Conservation (phyloP, 2,113 vertebrate species). For the Gymnocephalus cernua region DNA sequence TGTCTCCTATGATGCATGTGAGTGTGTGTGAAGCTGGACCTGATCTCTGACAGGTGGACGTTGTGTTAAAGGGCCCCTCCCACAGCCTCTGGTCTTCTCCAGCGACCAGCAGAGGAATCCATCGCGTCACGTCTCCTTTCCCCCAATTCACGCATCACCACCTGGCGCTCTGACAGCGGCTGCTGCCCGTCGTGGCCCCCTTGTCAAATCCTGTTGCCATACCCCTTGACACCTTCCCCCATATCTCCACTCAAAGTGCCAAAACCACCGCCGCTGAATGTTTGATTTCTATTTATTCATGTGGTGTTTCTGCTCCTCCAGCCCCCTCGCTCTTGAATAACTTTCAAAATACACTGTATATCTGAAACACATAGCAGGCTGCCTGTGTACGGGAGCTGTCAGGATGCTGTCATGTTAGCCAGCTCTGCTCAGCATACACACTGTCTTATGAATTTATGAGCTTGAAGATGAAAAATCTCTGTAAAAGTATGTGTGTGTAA, state of each 20-base stretch:
- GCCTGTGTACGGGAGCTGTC: conserved; percentile 76
- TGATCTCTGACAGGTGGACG: conserved; percentile 64
- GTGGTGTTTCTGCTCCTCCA: conserved; percentile 59
- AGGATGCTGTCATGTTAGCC: conserved; percentile 78
- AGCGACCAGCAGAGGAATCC: conserved; percentile 41
- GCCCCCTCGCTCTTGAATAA: conserved; percentile 55
- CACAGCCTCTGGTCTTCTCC: conserved; percentile 39
- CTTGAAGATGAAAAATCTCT: conserved; percentile 64
- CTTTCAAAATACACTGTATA: conserved; percentile 72
- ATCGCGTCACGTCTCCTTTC: conserved; percentile 46
- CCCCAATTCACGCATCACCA: conserved; percentile 81
- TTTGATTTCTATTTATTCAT: conserved; percentile 82
- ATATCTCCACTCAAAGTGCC: conserved; percentile 72
- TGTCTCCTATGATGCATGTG: conserved; percentile 23
- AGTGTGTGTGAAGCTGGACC: conserved; percentile 28
- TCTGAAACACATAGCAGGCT: conserved; percentile 66
- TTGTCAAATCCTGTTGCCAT: conserved; percentile 73
- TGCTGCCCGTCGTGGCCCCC: conserved; percentile 66
- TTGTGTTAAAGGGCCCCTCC: conserved; percentile 29
- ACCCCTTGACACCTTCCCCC: conserved; percentile 68
- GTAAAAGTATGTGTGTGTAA: conserved; percentile 43
- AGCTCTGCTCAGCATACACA: conserved; percentile 60
- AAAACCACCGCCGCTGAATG: conserved; percentile 56
- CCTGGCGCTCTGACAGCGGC: conserved; percentile 79
- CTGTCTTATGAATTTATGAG: conserved; percentile 77